These are phyloP conservation scores for Rhynchophorus ferrugineus DNA, from an alignment of 1,140 invertebrate genomes.

Conservation along the genomic window DNA sequence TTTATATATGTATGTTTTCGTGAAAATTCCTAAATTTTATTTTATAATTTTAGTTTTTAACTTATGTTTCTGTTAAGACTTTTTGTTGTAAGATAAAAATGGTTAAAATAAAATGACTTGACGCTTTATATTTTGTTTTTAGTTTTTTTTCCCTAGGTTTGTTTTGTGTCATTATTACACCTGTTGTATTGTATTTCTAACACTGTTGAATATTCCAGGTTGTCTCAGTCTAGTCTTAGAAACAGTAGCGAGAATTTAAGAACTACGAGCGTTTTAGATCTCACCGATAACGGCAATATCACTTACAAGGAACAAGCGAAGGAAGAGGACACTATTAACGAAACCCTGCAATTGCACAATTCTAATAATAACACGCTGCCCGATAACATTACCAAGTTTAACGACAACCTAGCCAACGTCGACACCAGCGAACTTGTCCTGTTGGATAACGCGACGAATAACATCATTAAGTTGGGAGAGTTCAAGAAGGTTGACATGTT, in stretches of 20 bases:
- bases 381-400: slow-evolving; percentile 21
- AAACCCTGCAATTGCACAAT: slow-evolving; percentile 6
- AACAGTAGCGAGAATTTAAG: slow-evolving; percentile 9
- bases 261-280: slow-evolving; percentile 11
- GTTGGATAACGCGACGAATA: slow-evolving; percentile 30
- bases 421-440: slow-evolving; percentile 29
- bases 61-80: no score
- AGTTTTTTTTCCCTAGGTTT: no score
- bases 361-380: slow-evolving; percentile 25
- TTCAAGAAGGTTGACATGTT: slow-evolving; percentile 33
- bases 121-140: no score
- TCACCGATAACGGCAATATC: slow-evolving; percentile 23
- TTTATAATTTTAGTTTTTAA: no score
- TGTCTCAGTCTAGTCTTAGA: slow-evolving; percentile 12
- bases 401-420: slow-evolving; percentile 17
- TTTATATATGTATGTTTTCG: no score
- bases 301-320: slow-evolving; percentile 4
- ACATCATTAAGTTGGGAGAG: slow-evolving; percentile 29
- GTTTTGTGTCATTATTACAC: neutral
- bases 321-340: slow-evolving; percentile 10
- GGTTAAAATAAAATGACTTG: no score
- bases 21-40: no score
- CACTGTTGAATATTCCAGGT: slow-evolving; percentile 21
- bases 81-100: no score
- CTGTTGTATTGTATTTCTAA: no score